phyloP scores from a whole-genome alignment of 2,113 vertebrate genomes.

The Ranitomeya imitator region DNA sequence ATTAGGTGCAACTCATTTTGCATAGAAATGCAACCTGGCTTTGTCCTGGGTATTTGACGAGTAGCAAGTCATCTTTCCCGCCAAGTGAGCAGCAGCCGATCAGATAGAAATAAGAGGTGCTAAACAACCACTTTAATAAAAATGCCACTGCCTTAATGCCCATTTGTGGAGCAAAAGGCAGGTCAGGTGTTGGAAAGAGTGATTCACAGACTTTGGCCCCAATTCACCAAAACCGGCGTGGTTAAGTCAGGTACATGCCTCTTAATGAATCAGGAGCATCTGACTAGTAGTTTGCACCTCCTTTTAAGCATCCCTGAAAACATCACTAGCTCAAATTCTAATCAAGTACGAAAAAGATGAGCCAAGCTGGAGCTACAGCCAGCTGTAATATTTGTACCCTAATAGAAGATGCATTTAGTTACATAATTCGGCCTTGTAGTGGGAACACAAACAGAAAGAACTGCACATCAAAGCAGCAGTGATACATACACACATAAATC shows the following conservation, averaged over 20 bases:
- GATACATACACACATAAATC: background rate
- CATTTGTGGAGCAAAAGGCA: background rate
- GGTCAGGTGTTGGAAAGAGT: background rate
- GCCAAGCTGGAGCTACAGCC: background rate
- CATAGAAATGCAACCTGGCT: too few species aligned
- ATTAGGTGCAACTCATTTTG: too few species aligned
- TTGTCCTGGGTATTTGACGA: too few species aligned
- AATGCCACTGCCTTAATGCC: background rate
- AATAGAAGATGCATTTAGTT: constrained; percentile 9
- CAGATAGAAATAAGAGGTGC: too few species aligned
- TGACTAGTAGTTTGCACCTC: too few species aligned
- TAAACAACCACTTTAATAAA: too few species aligned
- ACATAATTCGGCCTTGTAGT: constrained; percentile 1
- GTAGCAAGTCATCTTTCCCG: too few species aligned
- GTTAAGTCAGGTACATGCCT: too few species aligned
- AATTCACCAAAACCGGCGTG: too few species aligned
- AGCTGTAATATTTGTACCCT: background rate
- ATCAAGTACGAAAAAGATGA: background rate
- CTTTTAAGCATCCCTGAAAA: background rate
- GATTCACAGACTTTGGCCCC: background rate
- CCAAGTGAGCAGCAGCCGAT: too few species aligned
- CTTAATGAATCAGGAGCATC: too few species aligned
- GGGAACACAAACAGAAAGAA: background rate
- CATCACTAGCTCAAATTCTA: background rate
- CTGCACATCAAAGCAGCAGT: constrained; percentile 42